A percentile compares a stretch with the other conserved stretches of the same genome.
These are phyloP conservation scores for Argyresthia albistria DNA, from an alignment of 2,888 invertebrate genomes.

Conservation along the genomic window DNA sequence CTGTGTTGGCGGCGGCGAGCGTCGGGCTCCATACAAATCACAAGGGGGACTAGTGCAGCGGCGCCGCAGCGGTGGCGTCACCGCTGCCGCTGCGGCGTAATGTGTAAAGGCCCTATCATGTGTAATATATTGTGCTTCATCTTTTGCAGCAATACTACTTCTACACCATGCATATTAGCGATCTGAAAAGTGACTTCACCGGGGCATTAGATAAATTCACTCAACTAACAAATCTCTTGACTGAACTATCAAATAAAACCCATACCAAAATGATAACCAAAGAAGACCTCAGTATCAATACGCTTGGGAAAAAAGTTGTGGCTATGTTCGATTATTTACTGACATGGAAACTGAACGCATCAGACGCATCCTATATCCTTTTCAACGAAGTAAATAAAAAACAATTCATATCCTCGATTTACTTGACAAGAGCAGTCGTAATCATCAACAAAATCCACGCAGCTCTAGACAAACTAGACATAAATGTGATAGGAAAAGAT, in stretches of 20 bases:
- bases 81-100: too few species aligned
- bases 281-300: conserved; percentile 27
- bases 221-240: conserved; percentile 26
- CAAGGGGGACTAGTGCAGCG: too few species aligned
- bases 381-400: conserved; percentile 43
- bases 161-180: conserved; percentile 33
- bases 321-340: conserved; percentile 20
- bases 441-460: conserved; percentile 38
- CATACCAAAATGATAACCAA: conserved; percentile 18
- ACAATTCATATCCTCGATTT: conserved; percentile 33
- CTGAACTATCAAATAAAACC: conserved; percentile 26
- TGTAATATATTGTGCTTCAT: not conserved
- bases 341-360: conserved; percentile 31
- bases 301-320: conserved; percentile 35
- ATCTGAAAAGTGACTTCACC: conserved; percentile 41
- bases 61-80: too few species aligned
- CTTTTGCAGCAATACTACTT: conserved; percentile 55
- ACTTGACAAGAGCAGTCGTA: conserved; percentile 41
- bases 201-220: conserved; percentile 33
- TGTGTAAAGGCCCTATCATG: too few species aligned
- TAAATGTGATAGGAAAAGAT: conserved; percentile 17
- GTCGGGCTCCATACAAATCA: too few species aligned
- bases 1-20: too few species aligned
- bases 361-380: conserved; percentile 27
- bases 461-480: conserved; percentile 24